Percentiles rank a stretch among this genome's conserved stretches.
phyloP scores from a whole-genome alignment of 2,888 invertebrate genomes.

The Tuta absoluta region DNA sequence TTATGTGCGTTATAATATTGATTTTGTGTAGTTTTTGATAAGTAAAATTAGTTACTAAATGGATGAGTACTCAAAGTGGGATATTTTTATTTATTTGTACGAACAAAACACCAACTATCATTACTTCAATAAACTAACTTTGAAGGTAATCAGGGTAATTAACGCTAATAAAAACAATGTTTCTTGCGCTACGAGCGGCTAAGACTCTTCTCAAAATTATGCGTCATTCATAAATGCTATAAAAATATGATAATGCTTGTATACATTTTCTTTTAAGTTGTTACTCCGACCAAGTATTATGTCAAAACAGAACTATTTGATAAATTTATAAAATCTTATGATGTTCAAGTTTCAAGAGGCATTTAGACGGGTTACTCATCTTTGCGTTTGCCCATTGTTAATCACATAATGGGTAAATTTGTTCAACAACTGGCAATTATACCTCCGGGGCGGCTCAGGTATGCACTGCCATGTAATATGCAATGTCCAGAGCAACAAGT shows the following conservation, averaged over 20 bases:
- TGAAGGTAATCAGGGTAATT: slow-evolving; percentile 76
- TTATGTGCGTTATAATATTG: slow-evolving; percentile 60
- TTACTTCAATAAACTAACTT: slow-evolving; percentile 19
- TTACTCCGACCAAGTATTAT: too few relatives aligned
- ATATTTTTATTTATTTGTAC: background rate
- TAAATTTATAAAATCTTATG: too few relatives aligned
- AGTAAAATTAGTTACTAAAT: slow-evolving; percentile 65
- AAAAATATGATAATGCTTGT: too few relatives aligned
- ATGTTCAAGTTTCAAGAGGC: too few relatives aligned
- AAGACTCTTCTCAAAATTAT: too few relatives aligned
- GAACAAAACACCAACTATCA: background rate
- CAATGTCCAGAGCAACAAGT: slow-evolving; percentile 26
- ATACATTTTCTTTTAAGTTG: too few relatives aligned
- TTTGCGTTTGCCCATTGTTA: background rate
- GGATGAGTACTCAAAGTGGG: slow-evolving; percentile 60
- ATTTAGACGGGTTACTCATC: background rate
- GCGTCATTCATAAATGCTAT: too few relatives aligned
- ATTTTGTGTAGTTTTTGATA: slow-evolving; percentile 79
- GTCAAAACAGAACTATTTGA: too few relatives aligned
- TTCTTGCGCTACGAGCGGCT: background rate
- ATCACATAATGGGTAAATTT: slow-evolving; percentile 12
- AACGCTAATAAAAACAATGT: background rate
- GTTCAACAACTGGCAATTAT: slow-evolving; percentile 24
- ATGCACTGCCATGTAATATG: slow-evolving; percentile 24
- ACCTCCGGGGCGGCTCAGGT: slow-evolving; percentile 19